Evolutionary conservation across 1,140 invertebrate genomes (phyloP), one percentile per base, ranked within the genome.

Genomic region (Lepidostoma basale): DNA sequence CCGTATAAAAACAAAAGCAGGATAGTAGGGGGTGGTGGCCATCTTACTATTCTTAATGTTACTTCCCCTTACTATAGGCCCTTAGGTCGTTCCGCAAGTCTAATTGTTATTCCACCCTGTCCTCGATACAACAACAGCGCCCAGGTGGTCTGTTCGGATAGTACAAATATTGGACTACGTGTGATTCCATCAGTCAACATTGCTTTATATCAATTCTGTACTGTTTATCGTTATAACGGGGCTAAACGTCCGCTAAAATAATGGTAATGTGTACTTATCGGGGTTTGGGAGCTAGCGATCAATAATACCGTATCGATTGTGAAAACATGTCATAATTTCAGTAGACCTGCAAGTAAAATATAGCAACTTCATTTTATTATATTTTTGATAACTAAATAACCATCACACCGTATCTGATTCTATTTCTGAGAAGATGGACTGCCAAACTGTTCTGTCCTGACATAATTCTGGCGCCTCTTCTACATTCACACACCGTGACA

Each of bases 101-200:
- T 39, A 22, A 56, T 56, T 56, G 52, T 56, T 56, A 39, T 56
- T 56, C 52, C 28, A 0, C 18, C 6, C 14, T 12, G 30, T 56
- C 28, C 36, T 56, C 16, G 52, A 8, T 33, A 36, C 45, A 25
- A 18, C 25, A 16, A 36, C 26, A 3, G 3, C 16, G 2, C 30
- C 14, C 52, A 56, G 52, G 52, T 56, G 52, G 52, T 18, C 18
- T 26, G 49, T n/a, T 10, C 26, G 52, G 28, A n/a, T 16, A 56
- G 16, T 12, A 56, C 52, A 56, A 56, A 56, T 56, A 56, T 56
- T 56, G 16, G 52, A 14, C 28, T 20, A 56, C 52, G 52, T 56
- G 52, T 56, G 52, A 56, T 56, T 56, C 52, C 52, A 12, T 56
- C 52, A 56, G 52, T 39, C 52, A 56, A 56, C 52, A 56, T 56